Evolutionary conservation across 1,140 invertebrate genomes (phyloP).

Genomic region (Trichoplusia ni): DNA sequence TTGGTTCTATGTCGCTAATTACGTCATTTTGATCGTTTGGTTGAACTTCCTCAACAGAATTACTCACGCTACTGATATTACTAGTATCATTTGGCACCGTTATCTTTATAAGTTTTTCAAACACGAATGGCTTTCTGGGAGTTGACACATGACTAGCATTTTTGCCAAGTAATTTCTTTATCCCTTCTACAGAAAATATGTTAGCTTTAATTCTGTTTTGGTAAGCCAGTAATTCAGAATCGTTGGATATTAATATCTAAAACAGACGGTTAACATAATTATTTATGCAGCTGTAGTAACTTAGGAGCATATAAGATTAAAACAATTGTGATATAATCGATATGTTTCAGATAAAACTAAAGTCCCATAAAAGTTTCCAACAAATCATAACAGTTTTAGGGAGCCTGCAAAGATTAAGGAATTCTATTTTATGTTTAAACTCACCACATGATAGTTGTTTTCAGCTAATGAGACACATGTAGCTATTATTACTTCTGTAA

Average conservation of each 20-base stretch:
- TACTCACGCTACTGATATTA: background rate
- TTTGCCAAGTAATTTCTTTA: constrained; percentile 46
- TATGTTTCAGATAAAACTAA: too few species aligned
- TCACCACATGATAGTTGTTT: constrained; percentile 50
- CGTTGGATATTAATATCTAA: constrained; percentile 50
- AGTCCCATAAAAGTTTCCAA: too few species aligned
- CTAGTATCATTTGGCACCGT: background rate
- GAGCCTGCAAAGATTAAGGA: background rate
- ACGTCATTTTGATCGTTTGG: background rate
- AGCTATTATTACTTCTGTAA: constrained; percentile 19
- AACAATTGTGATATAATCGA: too few species aligned
- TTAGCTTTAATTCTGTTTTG: constrained; percentile 33
- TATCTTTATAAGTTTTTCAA: background rate
- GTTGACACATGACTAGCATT: too few species aligned
- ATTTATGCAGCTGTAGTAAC: background rate
- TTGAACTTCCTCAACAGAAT: background rate
- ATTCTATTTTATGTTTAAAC: constrained; percentile 22
- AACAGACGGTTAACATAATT: constrained; percentile 27
- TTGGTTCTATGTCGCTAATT: background rate
- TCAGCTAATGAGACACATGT: constrained; percentile 40
- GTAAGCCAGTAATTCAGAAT: constrained; percentile 42
- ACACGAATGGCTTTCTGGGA: too few species aligned
- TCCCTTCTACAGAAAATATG: constrained; percentile 46
- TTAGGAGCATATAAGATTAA: background rate
- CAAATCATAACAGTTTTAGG: too few species aligned